Percentiles rank a stretch among this genome's conserved stretches.
Conservation (phyloP, 2,113 vertebrate genomes). For the Xiphias gladius region DNA sequence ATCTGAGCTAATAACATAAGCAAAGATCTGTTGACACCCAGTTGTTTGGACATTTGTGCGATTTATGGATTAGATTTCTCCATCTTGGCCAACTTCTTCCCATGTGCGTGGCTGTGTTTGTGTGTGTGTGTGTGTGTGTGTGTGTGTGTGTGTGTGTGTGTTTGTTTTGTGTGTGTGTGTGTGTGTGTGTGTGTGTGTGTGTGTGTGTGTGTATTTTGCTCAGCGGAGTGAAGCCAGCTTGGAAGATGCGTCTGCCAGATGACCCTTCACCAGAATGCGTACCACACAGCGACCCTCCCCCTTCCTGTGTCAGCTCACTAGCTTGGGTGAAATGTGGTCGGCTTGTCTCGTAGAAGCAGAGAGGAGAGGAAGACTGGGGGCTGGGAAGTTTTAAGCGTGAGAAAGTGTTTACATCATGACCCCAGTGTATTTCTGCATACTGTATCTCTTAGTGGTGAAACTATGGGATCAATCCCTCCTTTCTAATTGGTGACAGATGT, state of each 20-base stretch:
- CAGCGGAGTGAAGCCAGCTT: constrained; percentile 40
- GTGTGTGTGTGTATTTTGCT: constrained; percentile 16
- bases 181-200: constrained; percentile 1
- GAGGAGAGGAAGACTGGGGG: not conserved
- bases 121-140: constrained; percentile 2
- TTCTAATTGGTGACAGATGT: constrained; percentile 78
- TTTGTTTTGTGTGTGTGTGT: constrained; percentile 7
- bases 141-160: constrained; percentile 8
- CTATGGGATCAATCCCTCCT: constrained; percentile 44
- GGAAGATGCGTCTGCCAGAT: constrained; percentile 74
- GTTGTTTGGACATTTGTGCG: constrained; percentile 66
- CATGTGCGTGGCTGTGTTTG: not conserved
- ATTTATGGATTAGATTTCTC: constrained; percentile 68
- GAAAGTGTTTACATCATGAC: constrained; percentile 55
- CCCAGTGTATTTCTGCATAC: constrained; percentile 30
- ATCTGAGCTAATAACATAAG: constrained; percentile 52
- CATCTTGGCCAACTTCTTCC: constrained; percentile 39
- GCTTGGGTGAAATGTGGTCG: constrained; percentile 43
- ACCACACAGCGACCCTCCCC: constrained; percentile 18
- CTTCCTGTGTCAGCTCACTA: constrained; percentile 65
- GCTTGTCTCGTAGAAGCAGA: constrained; percentile 26
- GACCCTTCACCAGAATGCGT: constrained; percentile 60
- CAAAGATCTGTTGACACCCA: constrained; percentile 63
- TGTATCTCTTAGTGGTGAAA: constrained; percentile 38
- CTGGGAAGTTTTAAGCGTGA: constrained; percentile 54